Percentiles rank a stretch among this genome's conserved stretches.
Evolutionary conservation across 2,113 vertebrate genomes (phyloP).

Genomic region (Lepidothrix coronata): DNA sequence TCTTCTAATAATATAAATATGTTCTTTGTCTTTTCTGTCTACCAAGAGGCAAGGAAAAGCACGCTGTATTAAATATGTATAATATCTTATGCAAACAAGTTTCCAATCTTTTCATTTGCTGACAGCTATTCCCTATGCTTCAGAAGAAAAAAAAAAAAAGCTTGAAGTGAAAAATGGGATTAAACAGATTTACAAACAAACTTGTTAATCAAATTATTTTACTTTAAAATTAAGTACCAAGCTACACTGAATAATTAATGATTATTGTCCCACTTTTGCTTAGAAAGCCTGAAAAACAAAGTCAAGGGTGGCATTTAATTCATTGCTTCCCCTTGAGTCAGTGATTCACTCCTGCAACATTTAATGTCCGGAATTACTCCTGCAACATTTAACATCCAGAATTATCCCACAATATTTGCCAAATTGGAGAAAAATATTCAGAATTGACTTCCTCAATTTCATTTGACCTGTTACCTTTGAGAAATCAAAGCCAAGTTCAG

Average conservation of each 20-base stretch:
- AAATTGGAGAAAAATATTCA: not conserved
- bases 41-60: not conserved
- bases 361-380: not conserved
- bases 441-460: not conserved
- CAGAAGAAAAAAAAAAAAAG: no score
- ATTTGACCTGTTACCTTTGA: not conserved
- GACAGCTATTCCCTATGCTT: not conserved
- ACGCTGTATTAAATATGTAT: not conserved
- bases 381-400: not conserved
- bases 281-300: not conserved
- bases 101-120: not conserved
- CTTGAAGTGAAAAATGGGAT: not conserved
- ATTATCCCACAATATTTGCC: not conserved
- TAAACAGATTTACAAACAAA: constrained; percentile 33
- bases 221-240: constrained; percentile 42
- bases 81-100: not conserved
- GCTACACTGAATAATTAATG: not conserved
- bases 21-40: not conserved
- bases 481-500: not conserved
- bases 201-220: constrained; percentile 29
- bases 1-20: not conserved
- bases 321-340: not conserved
- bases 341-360: not conserved
- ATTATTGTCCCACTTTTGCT: not conserved
- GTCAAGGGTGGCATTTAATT: not conserved